Conservation (phyloP, 2,113 vertebrate species). For the Promerops cafer region DNA sequence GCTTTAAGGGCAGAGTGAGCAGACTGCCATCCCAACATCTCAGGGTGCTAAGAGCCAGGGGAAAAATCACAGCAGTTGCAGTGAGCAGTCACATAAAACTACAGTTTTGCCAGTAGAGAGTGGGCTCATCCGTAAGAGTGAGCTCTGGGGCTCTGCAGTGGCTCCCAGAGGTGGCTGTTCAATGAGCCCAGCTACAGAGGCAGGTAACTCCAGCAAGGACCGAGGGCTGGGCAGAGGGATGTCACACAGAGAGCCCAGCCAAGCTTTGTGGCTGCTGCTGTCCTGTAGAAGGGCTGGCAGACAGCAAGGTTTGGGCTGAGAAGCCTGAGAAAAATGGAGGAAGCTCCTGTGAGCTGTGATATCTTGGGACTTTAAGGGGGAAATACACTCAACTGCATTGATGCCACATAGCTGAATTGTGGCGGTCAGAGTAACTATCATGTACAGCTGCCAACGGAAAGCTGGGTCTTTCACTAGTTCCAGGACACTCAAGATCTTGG, state of each 20-base stretch:
- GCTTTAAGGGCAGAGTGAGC: neutral
- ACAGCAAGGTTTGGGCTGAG: neutral
- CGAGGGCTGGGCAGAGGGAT: neutral
- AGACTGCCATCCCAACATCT: neutral
- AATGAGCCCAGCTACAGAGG: neutral
- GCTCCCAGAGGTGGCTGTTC: neutral
- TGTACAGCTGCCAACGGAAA: conserved; percentile 79
- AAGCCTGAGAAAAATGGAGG: neutral
- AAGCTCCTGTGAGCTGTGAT: neutral
- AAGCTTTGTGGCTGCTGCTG: neutral
- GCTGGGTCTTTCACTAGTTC: conserved; percentile 72
- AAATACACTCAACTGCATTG: conserved; percentile 74
- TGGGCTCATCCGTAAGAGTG: neutral
- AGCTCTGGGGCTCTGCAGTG: neutral
- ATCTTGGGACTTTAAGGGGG: neutral
- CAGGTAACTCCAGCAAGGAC: neutral
- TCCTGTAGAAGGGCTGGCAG: neutral
- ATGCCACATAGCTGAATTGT: conserved; percentile 81
- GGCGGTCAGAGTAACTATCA: conserved; percentile 46
- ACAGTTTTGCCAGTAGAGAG: neutral
- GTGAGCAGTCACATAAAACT: neutral
- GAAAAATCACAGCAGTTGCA: neutral
- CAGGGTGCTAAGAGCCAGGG: neutral
- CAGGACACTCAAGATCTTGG: conserved; percentile 67
- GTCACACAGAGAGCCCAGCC: neutral